phyloP scores from a whole-genome alignment of 2,888 invertebrate species.

The Pristionchus mayeri region DNA sequence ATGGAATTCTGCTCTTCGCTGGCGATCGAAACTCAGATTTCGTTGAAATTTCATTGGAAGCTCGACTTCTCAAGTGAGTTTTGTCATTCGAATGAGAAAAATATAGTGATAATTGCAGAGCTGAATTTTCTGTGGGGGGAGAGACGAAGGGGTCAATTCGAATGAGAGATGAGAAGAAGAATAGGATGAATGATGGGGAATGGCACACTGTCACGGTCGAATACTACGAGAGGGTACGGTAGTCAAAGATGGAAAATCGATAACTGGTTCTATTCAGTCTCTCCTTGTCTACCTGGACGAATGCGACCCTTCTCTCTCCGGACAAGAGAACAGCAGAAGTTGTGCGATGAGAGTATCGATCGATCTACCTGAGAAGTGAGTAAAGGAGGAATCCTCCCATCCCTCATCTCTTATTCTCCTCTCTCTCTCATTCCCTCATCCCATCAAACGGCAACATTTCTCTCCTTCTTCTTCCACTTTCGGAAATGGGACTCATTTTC shows the following conservation, averaged over 20 bases:
- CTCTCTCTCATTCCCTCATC: conserved; percentile 41
- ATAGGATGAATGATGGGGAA: conserved; percentile 72
- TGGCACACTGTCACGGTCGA: conserved; percentile 71
- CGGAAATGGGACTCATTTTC: conserved; percentile 50
- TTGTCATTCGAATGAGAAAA: background rate
- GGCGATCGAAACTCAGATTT: conserved; percentile 65
- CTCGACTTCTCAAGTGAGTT: conserved; percentile 63
- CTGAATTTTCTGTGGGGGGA: conserved; percentile 64
- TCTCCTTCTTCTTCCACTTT: conserved; percentile 17
- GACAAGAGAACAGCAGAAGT: conserved; percentile 52
- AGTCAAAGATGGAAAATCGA: background rate
- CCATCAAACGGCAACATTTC: conserved; percentile 28
- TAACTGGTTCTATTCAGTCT: conserved; percentile 1
- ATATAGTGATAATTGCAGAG: conserved; percentile 43
- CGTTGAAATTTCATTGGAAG: conserved; percentile 68
- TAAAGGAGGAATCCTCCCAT: conserved; percentile 32
- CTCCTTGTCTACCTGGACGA: conserved; percentile 27
- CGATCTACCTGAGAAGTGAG: conserved; percentile 66
- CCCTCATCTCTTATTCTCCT: conserved; percentile 18
- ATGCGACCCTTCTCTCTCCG: conserved; percentile 37
- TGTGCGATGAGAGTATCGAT: conserved; percentile 67
- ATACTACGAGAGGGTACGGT: conserved; percentile 66
- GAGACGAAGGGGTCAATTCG: conserved; percentile 57
- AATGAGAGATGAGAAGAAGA: conserved; percentile 67
- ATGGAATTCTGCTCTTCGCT: conserved; percentile 68